Base-by-base conservation (phyloP, 2,113 vertebrate species). In the Anseranas semipalmata region DNA sequence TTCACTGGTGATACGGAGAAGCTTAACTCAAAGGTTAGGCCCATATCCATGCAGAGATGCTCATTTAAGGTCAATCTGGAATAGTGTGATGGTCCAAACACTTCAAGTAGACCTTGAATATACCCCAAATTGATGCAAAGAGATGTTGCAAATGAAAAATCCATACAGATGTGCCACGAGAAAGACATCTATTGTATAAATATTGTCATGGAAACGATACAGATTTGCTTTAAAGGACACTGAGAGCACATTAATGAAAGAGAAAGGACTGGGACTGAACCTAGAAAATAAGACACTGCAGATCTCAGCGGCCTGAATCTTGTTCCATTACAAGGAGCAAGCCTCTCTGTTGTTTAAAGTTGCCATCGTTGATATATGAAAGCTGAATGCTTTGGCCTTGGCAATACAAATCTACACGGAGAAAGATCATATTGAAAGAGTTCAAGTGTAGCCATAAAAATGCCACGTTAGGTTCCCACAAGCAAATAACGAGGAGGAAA, bases 171-270 rank as follows among this genome's bases (percentile, higher is more conserved):
- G 39, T 4, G 17, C 25, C 28, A 22, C 43, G 20, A 60, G n/a
- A 35, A 55, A 53, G 41, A 50, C 55, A 37, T 28, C 77, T 53
- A 32, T 87, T 93, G 91, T 72, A 82, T 81, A 96, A 97, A 96
- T 3, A 94, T 97, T 93, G 96, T 90, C 97, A 97, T 97, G 94
- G 97, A 95, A 98, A 98, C 97, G 86, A 82, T 55, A 94, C 37
- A 52, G 73, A 41, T 71, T 66, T 91, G 63, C 85, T 94, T 77
- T 52, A 35, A 56, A 97, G 93, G 93, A 78, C 93, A 65, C 80
- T 74, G 6, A 0, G 68, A 87, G 50, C 24, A 19, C 46, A 14
- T 12, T 12, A 41, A 48, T 3, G 7, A 22, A 33, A 52, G 21
- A 62, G 63, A 59, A 78, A 43, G 20, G 46, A 48, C 10, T 32